A percentile compares a stretch with the other conserved stretches of the same genome.
Evolutionary conservation across 2,113 vertebrate species (phyloP).

Genomic region (Sisor rabdophorus): DNA sequence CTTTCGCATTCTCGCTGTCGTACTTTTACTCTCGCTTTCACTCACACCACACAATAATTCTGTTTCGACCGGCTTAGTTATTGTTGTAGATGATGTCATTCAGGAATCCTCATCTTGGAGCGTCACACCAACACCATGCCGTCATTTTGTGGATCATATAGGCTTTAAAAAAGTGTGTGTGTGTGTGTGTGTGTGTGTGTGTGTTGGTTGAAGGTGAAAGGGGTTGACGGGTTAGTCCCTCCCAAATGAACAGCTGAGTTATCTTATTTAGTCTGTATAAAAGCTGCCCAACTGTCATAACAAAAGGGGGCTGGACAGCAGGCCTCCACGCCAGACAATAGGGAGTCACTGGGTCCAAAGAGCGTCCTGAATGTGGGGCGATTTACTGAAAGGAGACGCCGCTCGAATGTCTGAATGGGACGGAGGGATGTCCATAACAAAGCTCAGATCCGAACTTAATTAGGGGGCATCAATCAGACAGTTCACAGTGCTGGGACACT

Average conservation of each 20-base stretch:
- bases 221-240: conserved; percentile 64
- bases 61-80: not conserved
- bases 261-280: conserved; percentile 74
- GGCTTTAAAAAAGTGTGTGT: conserved; percentile 37
- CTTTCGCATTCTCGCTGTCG: conserved; percentile 34
- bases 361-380: conserved; percentile 45
- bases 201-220: conserved; percentile 53
- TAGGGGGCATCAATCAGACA: conserved; percentile 44
- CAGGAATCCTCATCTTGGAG: too few relatives aligned
- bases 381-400: conserved; percentile 44
- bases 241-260: conserved; percentile 77
- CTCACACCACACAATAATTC: not conserved
- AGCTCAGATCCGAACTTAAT: conserved; percentile 53
- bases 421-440: conserved; percentile 60
- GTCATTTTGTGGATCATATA: not conserved
- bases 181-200: conserved; percentile 15
- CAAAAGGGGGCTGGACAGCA: conserved; percentile 68
- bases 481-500: conserved; percentile 12
- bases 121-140: too few relatives aligned
- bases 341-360: conserved; percentile 54
- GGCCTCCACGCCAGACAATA: conserved; percentile 61
- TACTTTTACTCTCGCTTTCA: not conserved
- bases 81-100: not conserved
- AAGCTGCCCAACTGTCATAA: conserved; percentile 76
- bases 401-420: conserved; percentile 46